These are phyloP conservation scores for Drosophila willistoni DNA, from an alignment of 1,140 invertebrate species.

Conservation along the genomic window DNA sequence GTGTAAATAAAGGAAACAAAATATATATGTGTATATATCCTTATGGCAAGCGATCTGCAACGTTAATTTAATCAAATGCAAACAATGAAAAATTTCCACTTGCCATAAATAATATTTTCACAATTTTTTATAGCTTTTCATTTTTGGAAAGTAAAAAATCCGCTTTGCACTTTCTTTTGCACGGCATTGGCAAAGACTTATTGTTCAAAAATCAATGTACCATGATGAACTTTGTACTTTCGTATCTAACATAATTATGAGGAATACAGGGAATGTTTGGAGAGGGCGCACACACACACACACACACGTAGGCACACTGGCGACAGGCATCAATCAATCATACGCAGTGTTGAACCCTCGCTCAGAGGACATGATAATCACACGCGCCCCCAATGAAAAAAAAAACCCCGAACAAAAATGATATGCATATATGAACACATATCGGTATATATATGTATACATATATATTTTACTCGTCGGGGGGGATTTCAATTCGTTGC, in stretches of 20 bases:
- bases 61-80: conserved; percentile 10
- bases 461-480: background rate
- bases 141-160: background rate
- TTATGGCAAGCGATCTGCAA: background rate
- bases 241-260: conserved; percentile 45
- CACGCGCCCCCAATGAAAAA: conserved; percentile 20
- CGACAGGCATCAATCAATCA: conserved; percentile 66
- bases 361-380: conserved; percentile 59
- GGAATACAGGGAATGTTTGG: conserved; percentile 12
- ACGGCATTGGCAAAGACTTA: background rate
- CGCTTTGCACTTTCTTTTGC: conserved; percentile 3
- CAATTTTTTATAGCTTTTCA: background rate
- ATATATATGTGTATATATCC: background rate
- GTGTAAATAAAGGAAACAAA: background rate
- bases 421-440: conserved; percentile 2
- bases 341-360: conserved; percentile 61
- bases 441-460: background rate
- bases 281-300: conserved; percentile 27
- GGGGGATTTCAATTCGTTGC: conserved; percentile 13
- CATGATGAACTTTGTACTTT: conserved; percentile 20
- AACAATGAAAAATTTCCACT: background rate
- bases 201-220: conserved; percentile 36
- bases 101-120: background rate
- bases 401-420: background rate
- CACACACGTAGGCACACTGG: conserved; percentile 11